These are phyloP conservation scores for Reticulitermes lucifugus DNA, from an alignment of 2,888 invertebrate species.

Conservation along the genomic window DNA sequence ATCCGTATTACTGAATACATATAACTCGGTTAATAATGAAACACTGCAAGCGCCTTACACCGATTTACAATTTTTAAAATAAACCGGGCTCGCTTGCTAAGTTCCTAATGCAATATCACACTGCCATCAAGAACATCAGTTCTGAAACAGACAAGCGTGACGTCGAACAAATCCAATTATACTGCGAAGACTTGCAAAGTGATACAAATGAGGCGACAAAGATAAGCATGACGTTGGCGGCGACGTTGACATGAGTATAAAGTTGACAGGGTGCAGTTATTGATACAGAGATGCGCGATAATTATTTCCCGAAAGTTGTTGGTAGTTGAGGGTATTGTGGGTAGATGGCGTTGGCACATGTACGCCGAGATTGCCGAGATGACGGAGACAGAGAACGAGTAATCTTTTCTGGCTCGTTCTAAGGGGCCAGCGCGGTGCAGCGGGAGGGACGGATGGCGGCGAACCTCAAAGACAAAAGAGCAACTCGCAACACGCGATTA, in stretches of 20 bases:
- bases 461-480: slow-evolving; percentile 49
- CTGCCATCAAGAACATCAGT: not conserved
- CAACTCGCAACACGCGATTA: slow-evolving; percentile 51
- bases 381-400: not conserved
- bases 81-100: not conserved
- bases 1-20: too few relatives aligned
- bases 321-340: not conserved
- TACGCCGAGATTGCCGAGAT: not conserved
- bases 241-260: not conserved
- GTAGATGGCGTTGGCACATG: slow-evolving; percentile 3
- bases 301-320: not conserved
- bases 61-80: not conserved
- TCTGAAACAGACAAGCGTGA: not conserved
- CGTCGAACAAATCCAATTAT: not conserved
- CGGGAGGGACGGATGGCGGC: slow-evolving; percentile 42
- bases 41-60: not conserved
- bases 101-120: too few relatives aligned
- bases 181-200: not conserved
- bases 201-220: not conserved
- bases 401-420: not conserved
- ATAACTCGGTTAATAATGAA: not conserved
- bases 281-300: not conserved
- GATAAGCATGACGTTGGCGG: not conserved
- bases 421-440: not conserved
- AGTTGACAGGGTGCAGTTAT: not conserved